phyloP scores from a whole-genome alignment of 1,140 invertebrate genomes.

The Meloidogyne exigua region DNA sequence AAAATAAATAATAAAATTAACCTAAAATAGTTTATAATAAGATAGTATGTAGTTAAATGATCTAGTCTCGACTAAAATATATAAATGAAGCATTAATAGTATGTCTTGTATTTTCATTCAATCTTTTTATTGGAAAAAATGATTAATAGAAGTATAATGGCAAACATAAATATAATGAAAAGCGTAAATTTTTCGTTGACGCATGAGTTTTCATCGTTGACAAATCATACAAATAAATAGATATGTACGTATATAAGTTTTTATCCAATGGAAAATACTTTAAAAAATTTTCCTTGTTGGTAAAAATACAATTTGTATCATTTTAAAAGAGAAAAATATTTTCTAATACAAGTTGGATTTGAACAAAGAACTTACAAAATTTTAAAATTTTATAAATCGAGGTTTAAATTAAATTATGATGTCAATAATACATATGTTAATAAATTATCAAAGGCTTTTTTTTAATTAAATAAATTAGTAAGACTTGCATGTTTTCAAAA shows the following conservation, averaged over 20 bases:
- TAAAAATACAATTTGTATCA: background rate
- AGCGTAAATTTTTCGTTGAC: background rate
- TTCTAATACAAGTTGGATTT: background rate
- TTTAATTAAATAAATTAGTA: too few species aligned
- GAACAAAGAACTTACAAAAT: background rate
- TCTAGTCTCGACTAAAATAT: too few species aligned
- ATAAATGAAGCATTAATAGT: too few species aligned
- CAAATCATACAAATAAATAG: background rate
- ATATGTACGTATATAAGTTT: background rate
- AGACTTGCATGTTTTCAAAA: too few species aligned
- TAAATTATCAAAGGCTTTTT: too few species aligned
- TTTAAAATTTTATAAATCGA: too few species aligned
- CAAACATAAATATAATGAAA: background rate
- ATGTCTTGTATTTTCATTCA: background rate
- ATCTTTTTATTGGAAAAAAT: background rate
- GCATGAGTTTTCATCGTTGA: background rate
- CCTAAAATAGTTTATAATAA: too few species aligned
- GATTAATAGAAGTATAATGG: background rate
- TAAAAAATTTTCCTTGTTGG: background rate
- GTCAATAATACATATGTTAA: too few species aligned
- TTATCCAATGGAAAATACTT: background rate
- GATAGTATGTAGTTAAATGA: too few species aligned
- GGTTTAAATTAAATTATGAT: too few species aligned
- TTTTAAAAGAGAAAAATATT: background rate
- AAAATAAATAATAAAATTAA: too few species aligned